Evolutionary conservation across 2,797 vertebrate genomes (phyloP), one percentile per base, ranked within the genome.

Genomic region (Eremophila alpestris): DNA sequence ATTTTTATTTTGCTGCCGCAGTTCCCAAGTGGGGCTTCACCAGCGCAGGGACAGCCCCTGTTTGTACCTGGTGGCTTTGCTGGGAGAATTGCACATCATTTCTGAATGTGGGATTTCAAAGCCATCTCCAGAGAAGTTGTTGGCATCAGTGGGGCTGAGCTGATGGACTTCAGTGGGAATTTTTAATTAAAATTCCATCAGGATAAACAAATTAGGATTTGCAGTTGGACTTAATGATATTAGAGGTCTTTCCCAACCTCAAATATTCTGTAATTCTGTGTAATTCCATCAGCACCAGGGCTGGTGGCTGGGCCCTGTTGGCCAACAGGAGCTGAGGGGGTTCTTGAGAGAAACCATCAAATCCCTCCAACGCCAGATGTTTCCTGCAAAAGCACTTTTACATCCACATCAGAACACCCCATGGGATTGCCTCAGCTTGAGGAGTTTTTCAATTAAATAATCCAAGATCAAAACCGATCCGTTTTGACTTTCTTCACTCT

Each of bases 21-120:
- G 97, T 88, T 91, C 97, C 98, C 97, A 97, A 97, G 98, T 95
- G 97, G 98, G 97, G 97, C 97, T 98, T 98, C 97, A 97, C 97
- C 96, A 97, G 97, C 92, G 70, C 93, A 63, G 95, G 96, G 94
- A 96, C 56, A 97, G 97, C 91, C 98, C 97, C 98, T 98, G 97
- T 98, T 97, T 97, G 97, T 96, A 71, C 45, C 52, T 71, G 65
- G 45, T 34, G 65, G 30, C 32, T 75, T 67, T 48, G 48, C 77
- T 75, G 86, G 48, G 62, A 69, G 62, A 68, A 55, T 54, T 62
- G 58, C 62, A 36, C 34, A 32, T 59, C 7, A 6, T 83, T 83
- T 97, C 95, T 96, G 94, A 94, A 93, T 68, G 90, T 86, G 76
- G 95, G 40, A 46, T 89, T 95, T 83, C 32, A 54, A 87, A 64